A percentile compares a stretch with the other conserved stretches of the same genome.
These are phyloP conservation scores for Pipra filicauda DNA, from an alignment of 2,113 vertebrate species.

Conservation along the genomic window DNA sequence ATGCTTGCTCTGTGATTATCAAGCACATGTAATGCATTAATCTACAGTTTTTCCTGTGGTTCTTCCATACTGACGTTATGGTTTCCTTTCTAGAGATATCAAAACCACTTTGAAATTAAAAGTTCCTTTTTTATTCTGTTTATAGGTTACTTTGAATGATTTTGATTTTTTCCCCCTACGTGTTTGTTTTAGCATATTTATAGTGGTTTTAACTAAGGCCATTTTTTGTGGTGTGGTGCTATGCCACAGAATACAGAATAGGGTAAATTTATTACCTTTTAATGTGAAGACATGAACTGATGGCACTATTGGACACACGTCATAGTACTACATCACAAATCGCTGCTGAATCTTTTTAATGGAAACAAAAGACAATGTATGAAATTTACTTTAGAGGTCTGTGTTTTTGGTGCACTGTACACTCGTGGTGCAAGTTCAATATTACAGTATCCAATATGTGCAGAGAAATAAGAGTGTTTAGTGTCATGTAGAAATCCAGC, in stretches of 20 bases:
- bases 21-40: neutral
- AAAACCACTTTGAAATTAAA: conserved; percentile 44
- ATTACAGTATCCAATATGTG: neutral
- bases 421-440: neutral
- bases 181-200: conserved; percentile 19
- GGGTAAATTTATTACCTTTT: neutral
- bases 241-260: neutral
- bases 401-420: neutral
- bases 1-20: neutral
- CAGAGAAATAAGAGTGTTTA: neutral
- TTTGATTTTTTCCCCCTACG: neutral
- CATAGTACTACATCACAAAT: neutral
- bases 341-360: neutral
- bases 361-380: neutral
- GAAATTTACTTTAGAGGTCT: neutral
- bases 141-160: neutral
- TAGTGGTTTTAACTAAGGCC: neutral
- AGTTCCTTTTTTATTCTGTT: neutral
- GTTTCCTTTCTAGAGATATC: conserved; percentile 1
- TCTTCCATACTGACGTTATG: neutral
- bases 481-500: neutral
- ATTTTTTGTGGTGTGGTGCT: neutral
- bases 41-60: neutral
- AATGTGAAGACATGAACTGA: neutral
- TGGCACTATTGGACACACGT: neutral